Percentiles rank a stretch among this genome's conserved stretches.
Conservation (phyloP, 2,888 invertebrate genomes). For the Catonia carolina region DNA sequence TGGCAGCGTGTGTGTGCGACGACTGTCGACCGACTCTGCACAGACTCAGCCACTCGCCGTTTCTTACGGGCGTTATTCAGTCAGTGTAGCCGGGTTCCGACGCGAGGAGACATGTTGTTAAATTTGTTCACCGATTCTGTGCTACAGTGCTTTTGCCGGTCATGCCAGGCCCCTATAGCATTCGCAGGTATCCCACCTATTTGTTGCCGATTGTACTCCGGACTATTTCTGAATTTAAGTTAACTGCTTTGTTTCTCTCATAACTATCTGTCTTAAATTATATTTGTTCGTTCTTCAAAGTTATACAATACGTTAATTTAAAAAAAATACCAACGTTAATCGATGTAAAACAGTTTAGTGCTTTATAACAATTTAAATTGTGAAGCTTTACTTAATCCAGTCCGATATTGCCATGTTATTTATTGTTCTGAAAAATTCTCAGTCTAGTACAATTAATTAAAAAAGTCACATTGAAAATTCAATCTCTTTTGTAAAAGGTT, state of each 20-base stretch:
- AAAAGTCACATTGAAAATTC: too few species aligned
- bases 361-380: too few species aligned
- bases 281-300: too few species aligned
- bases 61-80: not conserved
- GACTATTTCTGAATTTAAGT: constrained; percentile 59
- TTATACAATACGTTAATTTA: too few species aligned
- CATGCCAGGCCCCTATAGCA: constrained; percentile 70
- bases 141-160: constrained; percentile 90
- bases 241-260: constrained; percentile 13
- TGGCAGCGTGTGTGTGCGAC: constrained; percentile 13
- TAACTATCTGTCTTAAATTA: not conserved
- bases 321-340: too few species aligned
- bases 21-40: constrained; percentile 9
- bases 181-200: constrained; percentile 37
- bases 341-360: too few species aligned
- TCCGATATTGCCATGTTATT: too few species aligned
- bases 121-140: constrained; percentile 85
- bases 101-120: constrained; percentile 60
- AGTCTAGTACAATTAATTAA: too few species aligned
- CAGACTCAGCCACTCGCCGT: constrained; percentile 8
- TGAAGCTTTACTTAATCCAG: too few species aligned
- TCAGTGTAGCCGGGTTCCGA: constrained; percentile 35
- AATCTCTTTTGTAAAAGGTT: too few species aligned
- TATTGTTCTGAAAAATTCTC: too few species aligned
- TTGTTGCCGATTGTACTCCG: not conserved